phyloP scores from a whole-genome alignment of 2,113 vertebrate genomes.

The Loxodonta africana region DNA sequence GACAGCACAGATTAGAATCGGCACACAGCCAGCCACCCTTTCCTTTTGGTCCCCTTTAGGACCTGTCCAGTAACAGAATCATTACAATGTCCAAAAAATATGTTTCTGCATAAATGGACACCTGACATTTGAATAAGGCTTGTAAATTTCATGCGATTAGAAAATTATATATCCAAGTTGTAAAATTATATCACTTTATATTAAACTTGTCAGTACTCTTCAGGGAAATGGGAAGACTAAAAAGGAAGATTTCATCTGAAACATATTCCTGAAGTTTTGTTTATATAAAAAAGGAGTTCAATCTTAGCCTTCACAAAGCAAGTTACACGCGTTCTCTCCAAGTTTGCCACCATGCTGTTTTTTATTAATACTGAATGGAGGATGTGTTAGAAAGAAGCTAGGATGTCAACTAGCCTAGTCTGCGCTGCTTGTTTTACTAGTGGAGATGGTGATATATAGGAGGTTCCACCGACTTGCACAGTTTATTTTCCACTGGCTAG shows the following conservation, averaged over 20 bases:
- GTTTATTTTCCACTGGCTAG: background rate
- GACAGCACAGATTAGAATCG: background rate
- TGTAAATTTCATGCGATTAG: background rate
- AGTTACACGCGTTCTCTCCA: background rate
- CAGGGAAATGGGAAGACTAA: slow-evolving; percentile 23
- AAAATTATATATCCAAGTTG: slow-evolving; percentile 17
- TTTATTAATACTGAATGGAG: background rate
- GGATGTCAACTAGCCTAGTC: background rate
- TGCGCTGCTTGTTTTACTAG: background rate
- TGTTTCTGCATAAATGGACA: background rate
- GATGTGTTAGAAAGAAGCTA: background rate
- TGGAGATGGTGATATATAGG: background rate
- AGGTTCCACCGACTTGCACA: background rate
- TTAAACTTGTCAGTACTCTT: background rate
- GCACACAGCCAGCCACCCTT: background rate
- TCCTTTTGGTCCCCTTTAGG: background rate
- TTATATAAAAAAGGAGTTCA: background rate
- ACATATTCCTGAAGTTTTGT: background rate
- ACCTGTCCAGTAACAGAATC: background rate
- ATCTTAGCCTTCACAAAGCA: background rate
- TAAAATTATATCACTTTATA: background rate
- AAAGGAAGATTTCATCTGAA: slow-evolving; percentile 47
- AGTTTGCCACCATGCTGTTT: background rate
- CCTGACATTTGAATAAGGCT: background rate
- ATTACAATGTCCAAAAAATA: background rate